These are phyloP conservation scores for Philopotamus ludificatus DNA, from an alignment of 1,140 invertebrate genomes.

Conservation along the genomic window DNA sequence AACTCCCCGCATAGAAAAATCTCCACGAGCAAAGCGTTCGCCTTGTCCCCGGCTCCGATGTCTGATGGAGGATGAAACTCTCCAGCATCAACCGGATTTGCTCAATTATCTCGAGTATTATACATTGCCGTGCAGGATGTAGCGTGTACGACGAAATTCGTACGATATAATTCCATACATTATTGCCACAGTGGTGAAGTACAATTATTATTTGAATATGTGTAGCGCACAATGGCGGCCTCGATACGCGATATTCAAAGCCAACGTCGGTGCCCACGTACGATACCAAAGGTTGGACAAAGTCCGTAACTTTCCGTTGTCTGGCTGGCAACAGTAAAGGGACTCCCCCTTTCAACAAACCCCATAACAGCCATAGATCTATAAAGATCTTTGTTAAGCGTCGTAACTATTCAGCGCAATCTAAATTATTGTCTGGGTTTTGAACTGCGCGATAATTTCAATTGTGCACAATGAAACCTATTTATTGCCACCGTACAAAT, in stretches of 20 bases:
- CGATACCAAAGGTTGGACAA: neutral
- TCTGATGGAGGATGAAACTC: neutral
- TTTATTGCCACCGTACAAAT: neutral
- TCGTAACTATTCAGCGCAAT: neutral
- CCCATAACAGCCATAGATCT: neutral
- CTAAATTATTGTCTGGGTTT: neutral
- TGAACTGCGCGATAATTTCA: neutral
- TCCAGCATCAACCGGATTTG: too few species aligned
- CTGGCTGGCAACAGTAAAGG: neutral
- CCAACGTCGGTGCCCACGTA: neutral
- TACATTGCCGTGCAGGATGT: too few species aligned
- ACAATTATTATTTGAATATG: neutral
- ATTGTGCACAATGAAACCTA: neutral
- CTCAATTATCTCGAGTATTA: neutral
- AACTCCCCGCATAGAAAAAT: neutral
- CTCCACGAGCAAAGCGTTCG: neutral
- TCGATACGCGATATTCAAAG: too few species aligned
- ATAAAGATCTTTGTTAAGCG: neutral
- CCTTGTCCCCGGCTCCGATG: neutral
- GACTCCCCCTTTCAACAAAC: neutral
- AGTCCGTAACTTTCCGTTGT: neutral
- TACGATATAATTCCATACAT: neutral
- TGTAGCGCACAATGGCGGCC: too few species aligned
- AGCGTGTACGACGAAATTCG: slow-evolving; percentile 1
- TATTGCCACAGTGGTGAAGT: neutral